phyloP scores from a whole-genome alignment of 2,888 invertebrate species.

The Sinelater perroti region DNA sequence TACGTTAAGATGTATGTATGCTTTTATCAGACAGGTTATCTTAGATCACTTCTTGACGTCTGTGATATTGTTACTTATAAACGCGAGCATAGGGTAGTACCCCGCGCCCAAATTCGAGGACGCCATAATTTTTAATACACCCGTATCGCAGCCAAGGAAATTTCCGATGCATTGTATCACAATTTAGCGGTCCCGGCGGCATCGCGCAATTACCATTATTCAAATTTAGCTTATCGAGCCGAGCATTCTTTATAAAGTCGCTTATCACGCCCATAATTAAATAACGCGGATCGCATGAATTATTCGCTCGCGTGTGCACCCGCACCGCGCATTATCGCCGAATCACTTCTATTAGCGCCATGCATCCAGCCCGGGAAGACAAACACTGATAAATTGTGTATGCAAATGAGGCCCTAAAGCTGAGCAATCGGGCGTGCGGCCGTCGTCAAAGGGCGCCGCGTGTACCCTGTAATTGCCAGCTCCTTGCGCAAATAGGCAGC shows the following conservation, averaged over 20 bases:
- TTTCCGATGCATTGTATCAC: constrained; percentile 28
- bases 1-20: too few species aligned
- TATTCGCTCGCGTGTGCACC: constrained; percentile 27
- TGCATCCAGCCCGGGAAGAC: constrained; percentile 35
- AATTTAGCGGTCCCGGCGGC: constrained; percentile 25
- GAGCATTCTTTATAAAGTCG: constrained; percentile 33
- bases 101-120: too few species aligned
- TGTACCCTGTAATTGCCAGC: constrained; percentile 22
- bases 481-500: constrained; percentile 17
- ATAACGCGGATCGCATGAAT: constrained; percentile 31
- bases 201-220: constrained; percentile 31
- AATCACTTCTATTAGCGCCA: constrained; percentile 34
- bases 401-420: constrained; percentile 38
- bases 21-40: too few species aligned
- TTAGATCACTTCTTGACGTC: too few species aligned
- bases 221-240: constrained; percentile 28
- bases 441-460: constrained; percentile 34
- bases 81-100: too few species aligned
- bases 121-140: too few species aligned
- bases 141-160: too few species aligned
- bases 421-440: constrained; percentile 38
- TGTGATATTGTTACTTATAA: too few species aligned
- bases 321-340: constrained; percentile 30
- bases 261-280: constrained; percentile 33
- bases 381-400: constrained; percentile 41